A percentile compares a stretch with the other conserved stretches of the same genome.
Conservation (phyloP, 2,113 vertebrate genomes). For the Microcebus jonahi region DNA sequence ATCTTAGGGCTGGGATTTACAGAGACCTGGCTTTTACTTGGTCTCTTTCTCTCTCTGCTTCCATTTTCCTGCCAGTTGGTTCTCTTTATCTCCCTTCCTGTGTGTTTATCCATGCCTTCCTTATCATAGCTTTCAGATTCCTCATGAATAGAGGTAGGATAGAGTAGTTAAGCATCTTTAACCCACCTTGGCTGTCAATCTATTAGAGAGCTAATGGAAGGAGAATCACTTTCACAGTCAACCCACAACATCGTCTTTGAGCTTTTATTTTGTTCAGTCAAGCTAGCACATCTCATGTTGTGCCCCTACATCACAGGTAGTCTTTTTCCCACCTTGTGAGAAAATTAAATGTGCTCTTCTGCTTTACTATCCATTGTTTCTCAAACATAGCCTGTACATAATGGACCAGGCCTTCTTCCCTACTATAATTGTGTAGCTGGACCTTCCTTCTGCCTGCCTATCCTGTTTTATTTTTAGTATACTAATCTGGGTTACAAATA, state of each 20-base stretch:
- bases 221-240: neutral
- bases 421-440: fast-evolving
- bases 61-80: neutral
- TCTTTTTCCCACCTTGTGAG: neutral
- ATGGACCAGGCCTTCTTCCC: neutral
- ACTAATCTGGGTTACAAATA: neutral
- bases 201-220: neutral
- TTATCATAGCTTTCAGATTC: neutral
- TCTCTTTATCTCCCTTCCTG: neutral
- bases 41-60: neutral
- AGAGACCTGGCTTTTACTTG: slow-evolving; percentile 53
- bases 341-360: neutral
- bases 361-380: neutral
- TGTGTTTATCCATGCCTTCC: neutral
- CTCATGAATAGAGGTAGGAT: neutral
- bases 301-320: neutral
- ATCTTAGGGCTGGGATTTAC: slow-evolving; percentile 57
- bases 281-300: neutral
- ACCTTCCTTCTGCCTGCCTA: neutral
- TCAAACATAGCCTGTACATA: neutral
- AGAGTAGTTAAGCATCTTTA: neutral
- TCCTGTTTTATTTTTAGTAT: neutral
- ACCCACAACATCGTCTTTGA: neutral
- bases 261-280: neutral
- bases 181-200: neutral